Evolutionary conservation across 2,888 invertebrate species (phyloP).

Genomic region (Scelioninae gen. 1): DNA sequence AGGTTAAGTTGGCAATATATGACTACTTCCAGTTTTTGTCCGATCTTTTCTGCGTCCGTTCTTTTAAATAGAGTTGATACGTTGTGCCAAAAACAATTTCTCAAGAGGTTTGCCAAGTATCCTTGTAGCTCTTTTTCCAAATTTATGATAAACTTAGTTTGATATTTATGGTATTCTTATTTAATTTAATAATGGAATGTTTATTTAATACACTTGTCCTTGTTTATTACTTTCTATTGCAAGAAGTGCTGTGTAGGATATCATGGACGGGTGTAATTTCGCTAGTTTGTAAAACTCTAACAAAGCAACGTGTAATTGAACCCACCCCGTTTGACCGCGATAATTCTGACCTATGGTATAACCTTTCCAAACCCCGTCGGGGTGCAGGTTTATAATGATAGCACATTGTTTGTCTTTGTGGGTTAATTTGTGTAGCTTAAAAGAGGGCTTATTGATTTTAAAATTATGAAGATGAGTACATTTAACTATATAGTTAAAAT

Average conservation of each 20-base stretch:
- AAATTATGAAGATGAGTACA: too few species aligned
- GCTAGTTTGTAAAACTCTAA: background rate
- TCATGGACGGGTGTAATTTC: background rate
- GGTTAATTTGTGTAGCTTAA: too few species aligned
- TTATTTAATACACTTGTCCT: slow-evolving; percentile 23
- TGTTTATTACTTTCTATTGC: background rate
- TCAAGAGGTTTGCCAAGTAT: slow-evolving; percentile 59
- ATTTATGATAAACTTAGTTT: slow-evolving; percentile 43
- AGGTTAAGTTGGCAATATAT: slow-evolving; percentile 76
- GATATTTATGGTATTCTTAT: slow-evolving; percentile 15
- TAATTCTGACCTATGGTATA: background rate
- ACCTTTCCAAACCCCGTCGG: background rate
- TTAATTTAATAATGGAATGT: slow-evolving; percentile 50
- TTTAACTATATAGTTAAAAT: too few species aligned
- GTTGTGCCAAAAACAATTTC: slow-evolving; percentile 66
- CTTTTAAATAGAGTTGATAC: slow-evolving; percentile 50
- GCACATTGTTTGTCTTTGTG: too few species aligned
- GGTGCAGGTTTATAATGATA: too few species aligned
- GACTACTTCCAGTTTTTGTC: slow-evolving; percentile 66
- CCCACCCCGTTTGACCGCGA: background rate
- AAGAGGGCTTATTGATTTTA: too few species aligned
- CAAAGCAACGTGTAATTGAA: background rate
- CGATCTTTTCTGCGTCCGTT: slow-evolving; percentile 50
- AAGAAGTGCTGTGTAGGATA: background rate
- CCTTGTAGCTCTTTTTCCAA: slow-evolving; percentile 44